phyloP scores from a whole-genome alignment of 2,888 invertebrate genomes.

The Hirtodrosophila trivittata region DNA sequence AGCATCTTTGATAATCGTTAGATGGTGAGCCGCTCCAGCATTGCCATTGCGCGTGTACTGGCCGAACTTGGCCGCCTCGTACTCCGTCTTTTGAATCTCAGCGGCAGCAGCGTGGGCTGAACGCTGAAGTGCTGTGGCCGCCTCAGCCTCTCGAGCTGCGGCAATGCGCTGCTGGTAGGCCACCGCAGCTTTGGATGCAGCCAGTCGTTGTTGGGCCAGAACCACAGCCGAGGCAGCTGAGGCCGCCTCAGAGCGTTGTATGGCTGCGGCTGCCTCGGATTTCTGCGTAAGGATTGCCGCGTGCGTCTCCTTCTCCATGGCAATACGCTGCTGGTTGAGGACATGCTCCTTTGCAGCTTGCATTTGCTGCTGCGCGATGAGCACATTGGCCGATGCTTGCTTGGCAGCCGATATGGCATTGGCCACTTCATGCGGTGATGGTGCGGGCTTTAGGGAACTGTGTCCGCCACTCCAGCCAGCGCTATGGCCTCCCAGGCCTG shows the following conservation, averaged over 20 bases:
- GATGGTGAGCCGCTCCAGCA: constrained; percentile 86
- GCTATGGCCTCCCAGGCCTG: constrained; percentile 14
- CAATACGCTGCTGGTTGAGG: constrained; percentile 88
- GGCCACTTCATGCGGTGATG: constrained; percentile 88
- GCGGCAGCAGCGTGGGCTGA: constrained; percentile 89
- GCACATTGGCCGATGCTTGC: constrained; percentile 89
- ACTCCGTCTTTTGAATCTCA: constrained; percentile 88
- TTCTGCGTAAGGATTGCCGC: constrained; percentile 87
- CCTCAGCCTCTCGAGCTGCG: constrained; percentile 89
- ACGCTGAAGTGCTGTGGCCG: constrained; percentile 89
- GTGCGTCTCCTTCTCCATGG: constrained; percentile 89
- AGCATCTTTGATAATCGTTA: constrained; percentile 86
- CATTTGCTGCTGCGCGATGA: constrained; percentile 89
- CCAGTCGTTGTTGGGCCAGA: constrained; percentile 88
- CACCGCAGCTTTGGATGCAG: constrained; percentile 88
- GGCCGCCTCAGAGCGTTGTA: constrained; percentile 88
- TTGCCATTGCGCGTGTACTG: constrained; percentile 86
- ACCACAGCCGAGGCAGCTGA: constrained; percentile 88
- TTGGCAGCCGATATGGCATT: constrained; percentile 90
- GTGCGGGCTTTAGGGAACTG: constrained; percentile 52
- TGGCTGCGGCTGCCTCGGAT: constrained; percentile 88
- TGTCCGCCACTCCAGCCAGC: constrained; percentile 48
- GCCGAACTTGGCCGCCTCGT: constrained; percentile 86
- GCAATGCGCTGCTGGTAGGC: constrained; percentile 90
- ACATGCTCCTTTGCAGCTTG: constrained; percentile 90